phyloP scores from a whole-genome alignment of 2,797 vertebrate species.

The Gallinago solitaria region DNA sequence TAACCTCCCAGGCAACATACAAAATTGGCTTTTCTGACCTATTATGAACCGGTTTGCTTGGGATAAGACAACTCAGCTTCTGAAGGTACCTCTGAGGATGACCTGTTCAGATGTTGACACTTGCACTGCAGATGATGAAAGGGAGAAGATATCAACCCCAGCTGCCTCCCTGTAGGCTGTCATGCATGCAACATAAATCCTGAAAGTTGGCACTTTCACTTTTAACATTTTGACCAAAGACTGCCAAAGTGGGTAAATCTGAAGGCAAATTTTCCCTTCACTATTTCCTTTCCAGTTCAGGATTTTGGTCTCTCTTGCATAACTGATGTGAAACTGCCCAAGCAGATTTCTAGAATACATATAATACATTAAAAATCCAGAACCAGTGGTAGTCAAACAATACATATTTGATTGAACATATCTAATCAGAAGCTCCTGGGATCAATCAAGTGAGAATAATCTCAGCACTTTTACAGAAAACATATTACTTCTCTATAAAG shows the following conservation, averaged over 20 bases:
- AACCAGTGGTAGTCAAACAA: background rate
- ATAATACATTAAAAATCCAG: background rate
- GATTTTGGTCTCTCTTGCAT: background rate
- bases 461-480: background rate
- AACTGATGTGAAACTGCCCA: background rate
- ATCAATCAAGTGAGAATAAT: background rate
- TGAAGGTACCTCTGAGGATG: background rate
- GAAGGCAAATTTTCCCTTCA: background rate
- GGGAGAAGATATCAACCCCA: background rate
- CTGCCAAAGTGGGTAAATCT: background rate
- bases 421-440: background rate
- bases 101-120: background rate
- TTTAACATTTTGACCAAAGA: background rate
- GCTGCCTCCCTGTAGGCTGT: background rate
- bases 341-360: background rate
- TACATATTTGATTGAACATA: background rate
- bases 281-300: background rate
- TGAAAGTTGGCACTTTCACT: background rate
- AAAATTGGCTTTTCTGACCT: background rate
- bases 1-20: background rate
- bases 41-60: background rate
- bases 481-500: background rate
- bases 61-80: background rate
- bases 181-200: background rate
- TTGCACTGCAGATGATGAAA: background rate